These are phyloP conservation scores for Entosphenus tridentatus DNA, from an alignment of 2,113 vertebrate species.

Conservation along the genomic window DNA sequence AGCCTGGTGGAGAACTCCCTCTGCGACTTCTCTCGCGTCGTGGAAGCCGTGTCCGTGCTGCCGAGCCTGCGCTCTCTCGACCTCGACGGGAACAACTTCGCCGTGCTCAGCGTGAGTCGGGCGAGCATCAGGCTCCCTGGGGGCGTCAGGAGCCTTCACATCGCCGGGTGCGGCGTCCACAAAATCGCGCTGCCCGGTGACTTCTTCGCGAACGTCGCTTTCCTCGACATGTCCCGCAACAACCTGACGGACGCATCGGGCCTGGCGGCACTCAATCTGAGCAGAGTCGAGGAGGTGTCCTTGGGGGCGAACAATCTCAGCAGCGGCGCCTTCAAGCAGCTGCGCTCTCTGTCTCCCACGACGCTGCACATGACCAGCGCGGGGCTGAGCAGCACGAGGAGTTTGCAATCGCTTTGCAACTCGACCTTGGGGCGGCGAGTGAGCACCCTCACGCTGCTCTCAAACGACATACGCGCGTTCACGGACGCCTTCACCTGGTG, in stretches of 20 bases:
- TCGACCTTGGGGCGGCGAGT: constrained; percentile 13
- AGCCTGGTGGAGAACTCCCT: constrained; percentile 19
- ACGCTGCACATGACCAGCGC: constrained; percentile 21
- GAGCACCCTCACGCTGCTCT: constrained; percentile 12
- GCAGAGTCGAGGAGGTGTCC: constrained; percentile 14
- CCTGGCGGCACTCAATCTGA: constrained; percentile 21
- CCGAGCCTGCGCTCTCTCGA: constrained; percentile 18
- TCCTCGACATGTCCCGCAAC: constrained; percentile 34
- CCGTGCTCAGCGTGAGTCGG: constrained; percentile 12
- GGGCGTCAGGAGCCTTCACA: constrained; percentile 16
- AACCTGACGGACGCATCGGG: neutral
- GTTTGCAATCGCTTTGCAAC: constrained; percentile 15
- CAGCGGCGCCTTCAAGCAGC: constrained; percentile 18
- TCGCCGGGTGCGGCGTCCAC: constrained; percentile 24
- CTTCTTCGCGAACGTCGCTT: constrained; percentile 16
- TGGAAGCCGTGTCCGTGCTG: constrained; percentile 18
- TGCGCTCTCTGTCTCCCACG: constrained; percentile 19
- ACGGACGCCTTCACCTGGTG: constrained; percentile 10
- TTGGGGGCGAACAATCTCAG: constrained; percentile 18
- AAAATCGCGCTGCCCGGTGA: constrained; percentile 15
- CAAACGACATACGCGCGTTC: constrained; percentile 12
- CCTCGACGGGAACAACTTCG: constrained; percentile 27
- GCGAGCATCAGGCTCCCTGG: constrained; percentile 18
- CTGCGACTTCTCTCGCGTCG: constrained; percentile 19
- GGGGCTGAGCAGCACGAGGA: constrained; percentile 9